A percentile compares a stretch with the other conserved stretches of the same genome.
Conservation (phyloP, 2,797 vertebrate species). For the Peromyscus nudipes region DNA sequence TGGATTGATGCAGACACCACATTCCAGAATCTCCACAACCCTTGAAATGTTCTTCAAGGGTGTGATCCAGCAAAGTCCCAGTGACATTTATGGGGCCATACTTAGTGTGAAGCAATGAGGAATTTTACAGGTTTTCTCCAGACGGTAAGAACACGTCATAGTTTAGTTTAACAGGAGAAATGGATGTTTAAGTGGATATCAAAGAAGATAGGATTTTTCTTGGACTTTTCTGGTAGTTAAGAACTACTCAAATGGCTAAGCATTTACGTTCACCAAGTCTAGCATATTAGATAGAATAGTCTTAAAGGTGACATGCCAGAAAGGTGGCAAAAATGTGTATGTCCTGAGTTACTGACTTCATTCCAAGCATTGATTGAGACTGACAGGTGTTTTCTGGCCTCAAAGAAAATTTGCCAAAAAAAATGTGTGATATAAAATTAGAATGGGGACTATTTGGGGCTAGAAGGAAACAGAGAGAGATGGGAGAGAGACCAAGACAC, state of each 20-base stretch:
- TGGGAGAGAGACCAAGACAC: background rate
- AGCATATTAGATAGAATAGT: background rate
- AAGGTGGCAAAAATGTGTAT: background rate
- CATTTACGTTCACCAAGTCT: background rate
- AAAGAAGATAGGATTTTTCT: background rate
- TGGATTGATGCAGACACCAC: background rate
- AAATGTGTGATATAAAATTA: background rate
- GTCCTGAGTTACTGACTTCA: background rate
- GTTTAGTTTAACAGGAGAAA: conserved; percentile 25
- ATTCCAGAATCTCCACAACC: background rate
- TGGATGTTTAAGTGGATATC: conserved; percentile 2
- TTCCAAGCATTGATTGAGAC: background rate
- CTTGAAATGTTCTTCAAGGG: background rate
- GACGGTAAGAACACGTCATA: background rate
- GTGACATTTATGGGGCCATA: background rate
- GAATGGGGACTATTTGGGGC: background rate
- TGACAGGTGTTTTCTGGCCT: background rate
- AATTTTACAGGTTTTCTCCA: background rate
- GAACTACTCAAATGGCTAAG: background rate
- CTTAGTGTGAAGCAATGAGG: background rate
- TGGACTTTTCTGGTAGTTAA: background rate
- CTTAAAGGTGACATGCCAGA: background rate
- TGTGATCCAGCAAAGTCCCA: background rate
- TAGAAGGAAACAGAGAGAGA: background rate
- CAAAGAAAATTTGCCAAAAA: background rate